A percentile compares a stretch with the other conserved stretches of the same genome.
These are phyloP conservation scores for Rhegmatorhina hoffmannsi DNA, from an alignment of 2,113 vertebrate genomes.

Conservation along the genomic window DNA sequence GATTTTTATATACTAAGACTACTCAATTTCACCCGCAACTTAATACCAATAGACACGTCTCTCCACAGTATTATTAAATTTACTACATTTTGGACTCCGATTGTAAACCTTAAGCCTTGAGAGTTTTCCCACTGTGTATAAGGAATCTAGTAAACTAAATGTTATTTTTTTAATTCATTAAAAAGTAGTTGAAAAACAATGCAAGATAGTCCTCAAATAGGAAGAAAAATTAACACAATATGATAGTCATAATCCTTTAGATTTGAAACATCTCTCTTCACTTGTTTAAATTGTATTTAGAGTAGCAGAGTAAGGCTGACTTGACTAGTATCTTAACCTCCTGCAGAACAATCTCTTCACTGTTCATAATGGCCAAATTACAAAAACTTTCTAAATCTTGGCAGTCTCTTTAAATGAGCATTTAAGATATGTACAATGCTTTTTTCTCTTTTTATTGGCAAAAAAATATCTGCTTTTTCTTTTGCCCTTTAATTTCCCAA, in stretches of 20 bases:
- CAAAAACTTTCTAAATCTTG: not conserved
- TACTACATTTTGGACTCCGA: not conserved
- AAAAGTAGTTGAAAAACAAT: not conserved
- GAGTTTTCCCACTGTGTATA: not conserved
- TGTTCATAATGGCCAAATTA: not conserved
- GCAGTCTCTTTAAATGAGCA: not conserved
- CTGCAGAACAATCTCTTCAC: not conserved
- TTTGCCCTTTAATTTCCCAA: not conserved
- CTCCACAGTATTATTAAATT: not conserved
- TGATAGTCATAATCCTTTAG: not conserved
- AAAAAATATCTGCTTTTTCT: not conserved
- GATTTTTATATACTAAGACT: not conserved
- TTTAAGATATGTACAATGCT: not conserved
- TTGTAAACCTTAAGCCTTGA: not conserved
- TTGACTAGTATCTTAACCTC: not conserved
- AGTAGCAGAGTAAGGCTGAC: not conserved
- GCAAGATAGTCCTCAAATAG: not conserved
- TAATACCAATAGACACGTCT: not conserved
- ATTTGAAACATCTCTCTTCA: not conserved
- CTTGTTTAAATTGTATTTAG: not conserved
- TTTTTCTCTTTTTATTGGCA: not conserved
- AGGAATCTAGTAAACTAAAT: not conserved
- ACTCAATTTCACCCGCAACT: not conserved
- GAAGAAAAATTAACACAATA: not conserved
- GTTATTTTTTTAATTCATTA: fast-evolving